Evolutionary conservation across 2,113 vertebrate species (phyloP).

Genomic region (Mastomys natalensis): DNA sequence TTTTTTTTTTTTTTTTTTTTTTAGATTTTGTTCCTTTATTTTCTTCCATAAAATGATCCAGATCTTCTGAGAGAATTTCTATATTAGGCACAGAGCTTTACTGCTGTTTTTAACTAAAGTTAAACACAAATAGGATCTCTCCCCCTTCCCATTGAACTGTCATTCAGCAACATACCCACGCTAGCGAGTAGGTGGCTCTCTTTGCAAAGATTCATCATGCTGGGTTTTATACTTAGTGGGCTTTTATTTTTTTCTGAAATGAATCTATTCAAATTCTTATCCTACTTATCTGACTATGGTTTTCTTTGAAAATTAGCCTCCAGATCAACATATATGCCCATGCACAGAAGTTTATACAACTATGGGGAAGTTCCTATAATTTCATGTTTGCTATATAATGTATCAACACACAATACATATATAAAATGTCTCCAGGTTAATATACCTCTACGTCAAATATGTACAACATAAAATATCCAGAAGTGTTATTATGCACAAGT

Average conservation of each 20-base stretch:
- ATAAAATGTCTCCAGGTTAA: neutral
- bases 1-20: slow-evolving; percentile 25
- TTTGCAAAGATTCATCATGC: slow-evolving; percentile 61
- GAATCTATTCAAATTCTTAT: slow-evolving; percentile 39
- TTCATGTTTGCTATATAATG: neutral
- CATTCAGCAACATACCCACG: slow-evolving; percentile 66
- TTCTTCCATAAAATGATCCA: slow-evolving; percentile 62
- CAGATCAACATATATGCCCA: neutral
- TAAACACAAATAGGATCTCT: slow-evolving; percentile 77
- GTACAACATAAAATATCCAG: neutral
- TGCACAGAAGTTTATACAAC: neutral
- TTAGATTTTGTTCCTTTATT: slow-evolving; percentile 54
- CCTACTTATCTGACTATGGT: neutral
- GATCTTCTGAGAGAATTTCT: slow-evolving; percentile 70
- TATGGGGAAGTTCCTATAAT: neutral
- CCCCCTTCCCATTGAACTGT: slow-evolving; percentile 65
- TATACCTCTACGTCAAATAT: slow-evolving; percentile 8
- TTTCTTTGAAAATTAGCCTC: slow-evolving; percentile 1
- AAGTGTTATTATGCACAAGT: neutral
- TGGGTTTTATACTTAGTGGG: slow-evolving; percentile 71
- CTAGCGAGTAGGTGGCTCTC: slow-evolving; percentile 64
- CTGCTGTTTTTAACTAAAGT: slow-evolving; percentile 76
- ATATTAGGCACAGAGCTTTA: slow-evolving; percentile 67
- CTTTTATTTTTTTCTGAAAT: slow-evolving; percentile 60
- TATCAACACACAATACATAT: neutral